Conservation (phyloP, 2,797 vertebrate species). For the Phrynocephalus forsythii region DNA sequence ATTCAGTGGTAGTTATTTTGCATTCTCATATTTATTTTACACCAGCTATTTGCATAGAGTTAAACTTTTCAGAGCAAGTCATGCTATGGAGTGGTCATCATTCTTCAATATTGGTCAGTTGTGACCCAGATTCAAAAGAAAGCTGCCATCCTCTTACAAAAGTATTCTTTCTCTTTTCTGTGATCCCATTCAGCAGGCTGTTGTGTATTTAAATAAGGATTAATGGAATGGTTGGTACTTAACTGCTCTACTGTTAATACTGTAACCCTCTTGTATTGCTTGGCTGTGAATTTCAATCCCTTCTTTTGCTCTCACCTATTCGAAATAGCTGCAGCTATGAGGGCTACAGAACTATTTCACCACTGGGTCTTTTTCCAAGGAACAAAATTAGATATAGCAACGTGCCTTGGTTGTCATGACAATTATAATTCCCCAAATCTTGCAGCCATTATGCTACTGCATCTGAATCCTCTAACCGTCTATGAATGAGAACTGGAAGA, state of each 20-base stretch:
- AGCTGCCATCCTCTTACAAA: slow-evolving; percentile 33
- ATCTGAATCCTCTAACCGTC: slow-evolving; percentile 1
- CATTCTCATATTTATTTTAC: not conserved
- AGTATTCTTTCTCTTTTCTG: slow-evolving; percentile 29
- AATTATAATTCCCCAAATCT: slow-evolving; percentile 11
- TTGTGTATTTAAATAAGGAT: slow-evolving; percentile 58
- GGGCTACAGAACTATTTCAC: slow-evolving; percentile 35
- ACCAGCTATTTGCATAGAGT: not conserved
- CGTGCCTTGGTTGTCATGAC: slow-evolving; percentile 16
- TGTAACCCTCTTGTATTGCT: slow-evolving; percentile 56
- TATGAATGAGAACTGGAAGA: slow-evolving; percentile 26
- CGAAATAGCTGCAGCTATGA: slow-evolving; percentile 40
- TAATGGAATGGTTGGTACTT: slow-evolving; percentile 59
- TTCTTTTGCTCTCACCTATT: slow-evolving; percentile 49
- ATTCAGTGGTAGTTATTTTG: not conserved
- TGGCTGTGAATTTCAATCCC: slow-evolving; percentile 57
- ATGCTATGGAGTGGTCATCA: rapidly evolving
- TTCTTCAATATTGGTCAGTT: not conserved
- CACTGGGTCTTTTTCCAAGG: slow-evolving; percentile 23
- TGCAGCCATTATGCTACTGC: not conserved
- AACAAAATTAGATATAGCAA: slow-evolving; percentile 39
- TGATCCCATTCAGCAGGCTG: slow-evolving; percentile 53
- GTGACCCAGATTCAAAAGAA: slow-evolving; percentile 35
- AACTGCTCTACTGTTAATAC: slow-evolving; percentile 40
- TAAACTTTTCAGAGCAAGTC: slow-evolving; percentile 34